Evolutionary conservation across 2,888 invertebrate genomes (phyloP).

Genomic region (Ypsolopha scabrella): DNA sequence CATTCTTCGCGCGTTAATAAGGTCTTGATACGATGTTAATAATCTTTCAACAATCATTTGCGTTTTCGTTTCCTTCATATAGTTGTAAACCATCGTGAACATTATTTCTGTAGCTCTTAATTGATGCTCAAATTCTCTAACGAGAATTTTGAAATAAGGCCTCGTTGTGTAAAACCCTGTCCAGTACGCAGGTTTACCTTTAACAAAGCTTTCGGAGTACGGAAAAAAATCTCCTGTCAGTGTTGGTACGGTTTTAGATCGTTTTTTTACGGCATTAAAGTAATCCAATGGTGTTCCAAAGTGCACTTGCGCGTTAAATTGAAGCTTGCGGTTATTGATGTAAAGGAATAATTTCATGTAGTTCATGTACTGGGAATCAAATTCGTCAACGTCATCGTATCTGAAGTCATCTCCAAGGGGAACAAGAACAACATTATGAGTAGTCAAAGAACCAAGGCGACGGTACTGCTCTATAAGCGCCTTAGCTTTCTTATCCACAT

Average conservation of each 20-base stretch:
- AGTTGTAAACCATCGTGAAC: conserved; percentile 84
- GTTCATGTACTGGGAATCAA: conserved; percentile 94
- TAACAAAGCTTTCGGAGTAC: conserved; percentile 93
- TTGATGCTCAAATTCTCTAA: conserved; percentile 86
- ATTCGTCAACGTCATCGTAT: conserved; percentile 89
- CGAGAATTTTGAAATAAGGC: conserved; percentile 87
- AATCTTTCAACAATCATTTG: conserved; percentile 75
- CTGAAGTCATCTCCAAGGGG: conserved; percentile 97
- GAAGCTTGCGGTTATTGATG: conserved; percentile 82
- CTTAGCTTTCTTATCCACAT: conserved; percentile 87
- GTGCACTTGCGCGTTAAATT: conserved; percentile 79
- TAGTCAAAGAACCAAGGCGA: conserved; percentile 88
- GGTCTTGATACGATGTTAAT: conserved; percentile 85
- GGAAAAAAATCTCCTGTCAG: conserved; percentile 96
- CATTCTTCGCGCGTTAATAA: conserved; percentile 84
- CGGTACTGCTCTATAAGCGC: conserved; percentile 89
- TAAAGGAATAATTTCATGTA: conserved; percentile 91
- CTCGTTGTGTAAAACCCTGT: conserved; percentile 95
- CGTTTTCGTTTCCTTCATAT: conserved; percentile 72
- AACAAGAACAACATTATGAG: conserved; percentile 93
- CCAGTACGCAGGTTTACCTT: conserved; percentile 96
- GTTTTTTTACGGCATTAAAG: conserved; percentile 80
- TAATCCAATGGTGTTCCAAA: conserved; percentile 95
- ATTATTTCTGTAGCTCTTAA: conserved; percentile 86
- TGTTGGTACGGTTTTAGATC: conserved; percentile 78